These are phyloP conservation scores for Ceratina calcarata DNA, from an alignment of 1,140 invertebrate species.

Conservation along the genomic window DNA sequence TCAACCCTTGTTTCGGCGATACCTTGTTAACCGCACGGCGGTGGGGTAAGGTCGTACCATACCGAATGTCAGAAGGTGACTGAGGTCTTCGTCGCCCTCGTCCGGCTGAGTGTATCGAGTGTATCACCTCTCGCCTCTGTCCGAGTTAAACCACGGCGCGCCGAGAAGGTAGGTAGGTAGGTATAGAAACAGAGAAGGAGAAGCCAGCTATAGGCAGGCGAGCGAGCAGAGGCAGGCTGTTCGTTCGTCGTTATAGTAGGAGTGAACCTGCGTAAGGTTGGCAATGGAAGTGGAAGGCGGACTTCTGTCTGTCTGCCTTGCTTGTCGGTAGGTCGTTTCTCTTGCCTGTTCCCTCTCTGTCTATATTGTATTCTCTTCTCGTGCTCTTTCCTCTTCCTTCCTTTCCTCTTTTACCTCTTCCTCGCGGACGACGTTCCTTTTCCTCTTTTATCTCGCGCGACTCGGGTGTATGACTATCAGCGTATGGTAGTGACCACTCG, in stretches of 20 bases:
- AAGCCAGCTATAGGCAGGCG: slow-evolving; percentile 53
- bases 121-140: slow-evolving; percentile 69
- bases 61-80: slow-evolving; percentile 76
- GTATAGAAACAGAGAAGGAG: slow-evolving; percentile 57
- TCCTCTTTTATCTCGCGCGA: slow-evolving; percentile 57
- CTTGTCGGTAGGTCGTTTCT: slow-evolving; percentile 66
- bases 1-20: background rate
- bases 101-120: slow-evolving; percentile 63
- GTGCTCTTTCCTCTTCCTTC: slow-evolving; percentile 34
- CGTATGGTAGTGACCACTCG: slow-evolving; percentile 61
- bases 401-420: slow-evolving; percentile 29
- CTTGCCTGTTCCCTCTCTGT: slow-evolving; percentile 47
- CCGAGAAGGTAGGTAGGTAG: slow-evolving; percentile 58
- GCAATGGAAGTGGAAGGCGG: slow-evolving; percentile 72
- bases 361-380: slow-evolving; percentile 50
- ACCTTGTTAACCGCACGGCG: slow-evolving; percentile 15
- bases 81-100: slow-evolving; percentile 68
- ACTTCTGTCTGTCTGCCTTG: slow-evolving; percentile 64
- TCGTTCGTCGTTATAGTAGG: slow-evolving; percentile 71
- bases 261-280: slow-evolving; percentile 71
- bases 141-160: slow-evolving; percentile 50
- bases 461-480: slow-evolving; percentile 58
- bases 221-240: slow-evolving; percentile 60
- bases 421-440: slow-evolving; percentile 36
- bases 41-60: slow-evolving; percentile 63